These are phyloP conservation scores for Drosophila cyrtoloma DNA, from an alignment of 2,888 invertebrate genomes.

Conservation along the genomic window DNA sequence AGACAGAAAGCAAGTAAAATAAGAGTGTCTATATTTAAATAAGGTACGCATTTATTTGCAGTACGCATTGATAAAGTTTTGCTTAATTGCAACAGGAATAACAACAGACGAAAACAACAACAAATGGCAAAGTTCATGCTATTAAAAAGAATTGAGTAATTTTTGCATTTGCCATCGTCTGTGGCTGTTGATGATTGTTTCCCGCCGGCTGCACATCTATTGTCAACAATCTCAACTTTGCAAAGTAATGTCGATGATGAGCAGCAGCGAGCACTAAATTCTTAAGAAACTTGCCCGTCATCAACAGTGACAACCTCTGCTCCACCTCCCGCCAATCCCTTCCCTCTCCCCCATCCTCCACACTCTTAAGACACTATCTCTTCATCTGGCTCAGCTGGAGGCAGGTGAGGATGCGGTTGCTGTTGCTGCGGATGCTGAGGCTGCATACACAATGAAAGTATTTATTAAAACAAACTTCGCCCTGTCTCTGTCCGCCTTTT, in stretches of 20 bases:
- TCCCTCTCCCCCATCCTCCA: neutral
- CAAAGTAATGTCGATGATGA: conserved; percentile 65
- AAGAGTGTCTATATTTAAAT: conserved; percentile 41
- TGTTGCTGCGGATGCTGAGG: conserved; percentile 30
- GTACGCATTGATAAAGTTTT: conserved; percentile 42
- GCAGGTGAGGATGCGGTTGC: conserved; percentile 56
- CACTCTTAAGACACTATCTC: neutral
- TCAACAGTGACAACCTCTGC: conserved; percentile 34
- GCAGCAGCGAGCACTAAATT: conserved; percentile 49
- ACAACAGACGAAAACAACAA: neutral
- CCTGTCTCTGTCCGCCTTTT: conserved; percentile 5
- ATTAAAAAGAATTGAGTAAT: conserved; percentile 49
- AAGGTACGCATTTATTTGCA: conserved; percentile 35
- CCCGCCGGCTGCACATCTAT: conserved; percentile 59
- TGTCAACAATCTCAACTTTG: conserved; percentile 46
- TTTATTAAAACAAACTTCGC: conserved; percentile 79
- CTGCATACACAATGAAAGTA: conserved; percentile 76
- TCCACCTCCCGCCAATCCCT: neutral
- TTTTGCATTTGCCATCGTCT: conserved; percentile 64
- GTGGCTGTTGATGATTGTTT: conserved; percentile 76
- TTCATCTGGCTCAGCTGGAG: conserved; percentile 14
- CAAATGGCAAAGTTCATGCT: conserved; percentile 31
- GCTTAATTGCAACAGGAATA: conserved; percentile 57
- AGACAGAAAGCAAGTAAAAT: conserved; percentile 1
- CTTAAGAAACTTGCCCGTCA: conserved; percentile 64